These are phyloP conservation scores for Notolepis coatsorum DNA, from an alignment of 2,797 vertebrate genomes.

Conservation along the genomic window DNA sequence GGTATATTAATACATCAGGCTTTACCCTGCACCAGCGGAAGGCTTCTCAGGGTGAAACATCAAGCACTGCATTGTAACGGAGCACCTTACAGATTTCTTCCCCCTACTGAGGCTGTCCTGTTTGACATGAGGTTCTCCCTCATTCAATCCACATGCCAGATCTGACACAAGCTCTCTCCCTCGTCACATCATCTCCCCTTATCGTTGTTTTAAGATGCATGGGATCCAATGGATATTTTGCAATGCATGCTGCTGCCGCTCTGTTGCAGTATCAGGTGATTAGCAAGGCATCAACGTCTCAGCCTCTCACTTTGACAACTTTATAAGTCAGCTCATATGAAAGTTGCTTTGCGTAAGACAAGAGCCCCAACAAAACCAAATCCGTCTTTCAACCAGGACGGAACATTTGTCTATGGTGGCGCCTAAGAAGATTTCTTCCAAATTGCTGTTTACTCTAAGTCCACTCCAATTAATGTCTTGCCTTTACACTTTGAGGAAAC, in stretches of 20 bases:
- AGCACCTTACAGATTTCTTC: slow-evolving; percentile 10
- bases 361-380: slow-evolving; percentile 25
- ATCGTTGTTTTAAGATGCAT: slow-evolving; percentile 9
- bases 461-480: slow-evolving; percentile 55
- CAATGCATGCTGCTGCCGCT: slow-evolving; percentile 9
- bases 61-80: background rate
- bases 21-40: slow-evolving; percentile 6
- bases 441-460: background rate
- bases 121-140: slow-evolving; percentile 22
- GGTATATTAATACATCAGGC: slow-evolving; percentile 38
- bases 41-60: background rate
- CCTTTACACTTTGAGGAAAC: slow-evolving; percentile 20
- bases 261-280: slow-evolving; percentile 35
- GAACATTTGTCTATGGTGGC: slow-evolving; percentile 3
- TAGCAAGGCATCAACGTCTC: slow-evolving; percentile 52
- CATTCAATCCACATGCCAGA: slow-evolving; percentile 23
- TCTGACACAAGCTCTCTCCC: slow-evolving; percentile 26
- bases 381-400: slow-evolving; percentile 7
- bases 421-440: background rate
- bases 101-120: slow-evolving; percentile 19
- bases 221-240: slow-evolving; percentile 13
- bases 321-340: slow-evolving; percentile 36
- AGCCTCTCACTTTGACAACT: slow-evolving; percentile 36
- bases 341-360: slow-evolving; percentile 36
- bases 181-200: slow-evolving; percentile 39